Base-by-base conservation (phyloP, 2,888 invertebrate species). In the Catocala nupta region DNA sequence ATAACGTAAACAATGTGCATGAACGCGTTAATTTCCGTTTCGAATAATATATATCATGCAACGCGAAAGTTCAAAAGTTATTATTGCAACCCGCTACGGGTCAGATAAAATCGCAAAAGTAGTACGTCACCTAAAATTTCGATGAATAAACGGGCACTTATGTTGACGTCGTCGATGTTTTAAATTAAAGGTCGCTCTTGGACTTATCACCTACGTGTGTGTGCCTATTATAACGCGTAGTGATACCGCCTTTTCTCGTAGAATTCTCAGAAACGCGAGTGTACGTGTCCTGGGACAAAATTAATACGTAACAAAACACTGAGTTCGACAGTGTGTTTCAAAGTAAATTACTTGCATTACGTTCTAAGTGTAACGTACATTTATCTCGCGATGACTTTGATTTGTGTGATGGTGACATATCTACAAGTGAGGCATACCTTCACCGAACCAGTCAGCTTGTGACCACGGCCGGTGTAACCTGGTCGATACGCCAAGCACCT, bases 201-300 rank as follows among this genome's bases (percentile, higher is more conserved):
- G 51, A 36, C 51, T n/a, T 51, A 51, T 11, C 36, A 51, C 51
- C 51, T 51, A 36, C 51, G 36, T 51, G n/a, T n/a, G 51, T 51
- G 51, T 39, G n/a, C 7, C 5, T 12, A 36, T 51, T 6, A 51
- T 36, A 51, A 36, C 51, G 36, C 51, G 51, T 39, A 36, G 51
- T 51, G 51, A 51, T 12, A 51, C 36, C 13, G 36, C 36, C 8
- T 50, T 50, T 13, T 25, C 49, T 13, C 11, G 49, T 50, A 34
- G 33, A 33, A 50, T 50, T 34, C 49, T 50, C 25, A 5, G 5
- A 8, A 9, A 50, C 49, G 49, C 49, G 49, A 50, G 34, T 34
- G 6, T 50, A 10, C 49, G 49, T 11, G 34, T 50, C 49, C 49
- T 50, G 49, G 33, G 33, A 50, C 49, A 50, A n/a, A n/a, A 50